phyloP scores from a whole-genome alignment of 2,797 vertebrate species.

The Sciurus vulgaris region DNA sequence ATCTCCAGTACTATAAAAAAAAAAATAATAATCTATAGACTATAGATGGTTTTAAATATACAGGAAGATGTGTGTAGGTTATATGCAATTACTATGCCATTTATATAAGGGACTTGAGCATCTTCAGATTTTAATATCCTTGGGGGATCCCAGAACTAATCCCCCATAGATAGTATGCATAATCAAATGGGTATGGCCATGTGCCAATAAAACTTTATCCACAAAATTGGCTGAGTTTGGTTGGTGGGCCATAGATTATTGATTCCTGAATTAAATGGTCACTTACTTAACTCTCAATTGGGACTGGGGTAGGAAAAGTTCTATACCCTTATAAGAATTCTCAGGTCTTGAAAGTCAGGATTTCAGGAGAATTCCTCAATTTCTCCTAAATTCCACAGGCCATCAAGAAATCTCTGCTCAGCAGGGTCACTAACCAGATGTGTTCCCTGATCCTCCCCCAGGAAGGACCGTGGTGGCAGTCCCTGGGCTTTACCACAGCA shows the following conservation, averaged over 20 bases:
- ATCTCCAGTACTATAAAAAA: no score
- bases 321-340: not conserved
- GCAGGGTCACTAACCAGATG: no score
- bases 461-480: not conserved
- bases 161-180: not conserved
- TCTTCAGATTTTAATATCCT: no score
- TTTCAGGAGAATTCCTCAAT: not conserved
- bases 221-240: not conserved
- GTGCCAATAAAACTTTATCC: not conserved
- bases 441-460: no score
- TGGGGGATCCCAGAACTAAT: not conserved
- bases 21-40: not conserved
- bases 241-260: no score
- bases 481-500: not conserved
- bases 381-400: not conserved
- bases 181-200: not conserved
- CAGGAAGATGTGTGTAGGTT: not conserved
- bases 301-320: not conserved
- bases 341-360: not conserved
- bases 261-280: not conserved
- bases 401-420: no score
- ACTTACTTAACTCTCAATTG: not conserved
- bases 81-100: not conserved
- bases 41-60: not conserved
- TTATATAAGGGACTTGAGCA: not conserved